Evolutionary conservation across 2,888 invertebrate species (phyloP), one percentile per base, ranked within the genome.

Genomic region (Apodemia zela): DNA sequence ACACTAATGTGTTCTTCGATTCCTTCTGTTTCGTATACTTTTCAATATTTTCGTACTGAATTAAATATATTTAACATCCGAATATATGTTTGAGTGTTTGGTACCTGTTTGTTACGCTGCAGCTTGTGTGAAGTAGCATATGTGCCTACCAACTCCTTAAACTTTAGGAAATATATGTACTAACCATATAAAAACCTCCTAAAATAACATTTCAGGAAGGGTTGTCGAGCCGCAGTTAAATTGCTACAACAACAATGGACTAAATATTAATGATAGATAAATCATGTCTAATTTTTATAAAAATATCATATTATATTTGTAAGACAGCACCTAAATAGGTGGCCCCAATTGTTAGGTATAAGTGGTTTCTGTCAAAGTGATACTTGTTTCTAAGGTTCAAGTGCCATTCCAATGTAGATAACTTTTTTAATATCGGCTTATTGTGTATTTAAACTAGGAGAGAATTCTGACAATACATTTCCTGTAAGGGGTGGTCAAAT

Each of bases 121-220:
- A n/a, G 49, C 49, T 49, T 49, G 17, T 49, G 49, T 49, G 21
- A 49, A 21, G 17, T 18, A 18, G 33, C 33, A 33, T 33, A 33
- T 33, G 49, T 49, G 17, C 11, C 2, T 18, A 8, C 49, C 6
- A 49, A 49, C 18, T 17, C 11, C 51, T 11, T 51, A 8, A 51
- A 17, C 21, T 49, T 49, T 10, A 21, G 13, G 3, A 4, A n/a
- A 49, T 7, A 21, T n/a, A 4, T 21, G 21, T 21, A 51, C 51
- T 51, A 51, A 51, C 51, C 51, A 13, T 10, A 51, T 51, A 51
- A 51, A 60, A 42, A 60, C 65, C 67, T 69, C 51, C 63, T 67
- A 72, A 73, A 71, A 72, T 67, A 76, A 69, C 59, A 69, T 89
- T 89, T 81, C 89, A 89, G 89, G 89, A 89, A 61, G 89, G 89